phyloP scores from a whole-genome alignment of 2,113 vertebrate genomes.

The Prinia subflava region DNA sequence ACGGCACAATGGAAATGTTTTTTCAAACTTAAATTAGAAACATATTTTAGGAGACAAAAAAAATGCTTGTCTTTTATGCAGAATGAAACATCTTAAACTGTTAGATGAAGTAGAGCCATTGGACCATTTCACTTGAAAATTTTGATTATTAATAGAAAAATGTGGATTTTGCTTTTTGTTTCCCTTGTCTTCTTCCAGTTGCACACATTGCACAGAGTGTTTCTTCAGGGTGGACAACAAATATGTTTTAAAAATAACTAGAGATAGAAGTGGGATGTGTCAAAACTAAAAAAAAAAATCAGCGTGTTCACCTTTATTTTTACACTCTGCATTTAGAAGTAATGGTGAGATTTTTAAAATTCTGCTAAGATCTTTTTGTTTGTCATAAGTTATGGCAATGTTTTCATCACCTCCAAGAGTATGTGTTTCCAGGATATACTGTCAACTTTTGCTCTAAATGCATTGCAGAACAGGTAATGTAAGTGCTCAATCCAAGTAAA shows the following conservation, averaged over 20 bases:
- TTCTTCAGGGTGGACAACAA: not conserved
- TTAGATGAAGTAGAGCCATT: conserved; percentile 42
- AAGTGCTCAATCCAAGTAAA: not conserved
- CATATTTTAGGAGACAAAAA: conserved; percentile 68
- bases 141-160: not conserved
- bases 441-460: not conserved
- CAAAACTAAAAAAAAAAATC: not conserved
- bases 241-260: not conserved
- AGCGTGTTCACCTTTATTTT: not conserved
- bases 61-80: conserved; percentile 47
- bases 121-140: conserved; percentile 18
- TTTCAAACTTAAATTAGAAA: conserved; percentile 80
- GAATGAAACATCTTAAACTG: conserved; percentile 71
- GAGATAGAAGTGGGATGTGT: not conserved
- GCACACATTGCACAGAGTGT: not conserved
- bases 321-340: not conserved
- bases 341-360: fast-evolving
- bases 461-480: not conserved
- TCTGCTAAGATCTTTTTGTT: not conserved
- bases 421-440: not conserved
- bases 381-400: not conserved
- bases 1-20: conserved; percentile 81
- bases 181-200: not conserved
- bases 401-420: not conserved
- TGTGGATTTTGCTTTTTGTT: not conserved